phyloP scores from a whole-genome alignment of 2,797 vertebrate genomes.

The Clarias pachynema region DNA sequence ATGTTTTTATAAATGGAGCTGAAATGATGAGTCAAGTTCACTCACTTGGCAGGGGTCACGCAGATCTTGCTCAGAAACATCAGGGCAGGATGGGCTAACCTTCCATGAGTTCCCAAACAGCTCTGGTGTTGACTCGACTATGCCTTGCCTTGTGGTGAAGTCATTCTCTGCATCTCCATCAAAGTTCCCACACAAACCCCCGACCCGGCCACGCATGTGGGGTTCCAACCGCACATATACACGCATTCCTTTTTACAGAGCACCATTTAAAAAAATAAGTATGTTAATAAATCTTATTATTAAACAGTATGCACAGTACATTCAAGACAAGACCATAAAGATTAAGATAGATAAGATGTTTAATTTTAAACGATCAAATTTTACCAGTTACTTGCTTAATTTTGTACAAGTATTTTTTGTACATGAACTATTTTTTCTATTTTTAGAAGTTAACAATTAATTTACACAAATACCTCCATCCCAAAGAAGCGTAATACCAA shows the following conservation, averaged over 20 bases:
- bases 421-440: background rate
- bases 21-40: background rate
- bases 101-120: slow-evolving; percentile 93
- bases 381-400: background rate
- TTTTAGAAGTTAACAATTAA: background rate
- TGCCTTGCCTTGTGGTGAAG: slow-evolving; percentile 84
- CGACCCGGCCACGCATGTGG: slow-evolving; percentile 75
- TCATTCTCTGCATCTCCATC: slow-evolving; percentile 89
- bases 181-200: slow-evolving; percentile 89
- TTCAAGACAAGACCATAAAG: background rate
- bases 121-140: slow-evolving; percentile 82
- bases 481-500: slow-evolving; percentile 87
- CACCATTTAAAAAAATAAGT: background rate
- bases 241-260: slow-evolving; percentile 78
- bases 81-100: slow-evolving; percentile 86
- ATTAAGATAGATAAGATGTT: background rate
- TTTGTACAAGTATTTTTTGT: background rate
- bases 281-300: background rate
- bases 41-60: slow-evolving; percentile 83
- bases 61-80: slow-evolving; percentile 76
- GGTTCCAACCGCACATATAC: slow-evolving; percentile 82
- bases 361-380: background rate
- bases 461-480: slow-evolving; percentile 82
- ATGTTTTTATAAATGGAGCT: background rate
- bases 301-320: background rate